A percentile compares a stretch with the other conserved stretches of the same genome.
Conservation (phyloP, 2,113 vertebrate genomes). For the Taurulus bubalis region DNA sequence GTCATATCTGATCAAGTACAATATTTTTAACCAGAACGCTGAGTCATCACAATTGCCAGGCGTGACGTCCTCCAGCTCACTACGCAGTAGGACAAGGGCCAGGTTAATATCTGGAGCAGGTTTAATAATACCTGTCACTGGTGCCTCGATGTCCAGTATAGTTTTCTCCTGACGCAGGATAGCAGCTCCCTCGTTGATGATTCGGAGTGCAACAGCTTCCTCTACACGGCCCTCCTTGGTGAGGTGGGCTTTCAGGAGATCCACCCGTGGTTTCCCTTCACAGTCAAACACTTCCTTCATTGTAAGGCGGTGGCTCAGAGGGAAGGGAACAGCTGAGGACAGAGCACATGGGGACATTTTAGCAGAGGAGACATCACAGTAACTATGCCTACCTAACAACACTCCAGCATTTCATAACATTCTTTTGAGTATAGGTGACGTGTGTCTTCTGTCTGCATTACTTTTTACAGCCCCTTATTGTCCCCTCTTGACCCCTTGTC, state of each 20-base stretch:
- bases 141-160: slow-evolving; percentile 88
- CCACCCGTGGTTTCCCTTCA: slow-evolving; percentile 86
- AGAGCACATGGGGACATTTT: slow-evolving; percentile 43
- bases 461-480: slow-evolving; percentile 12
- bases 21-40: not conserved
- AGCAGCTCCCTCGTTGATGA: slow-evolving; percentile 84
- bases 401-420: slow-evolving; percentile 34
- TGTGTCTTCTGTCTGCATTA: slow-evolving; percentile 8
- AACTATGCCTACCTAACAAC: slow-evolving; percentile 25
- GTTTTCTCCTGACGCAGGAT: slow-evolving; percentile 88
- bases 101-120: not conserved
- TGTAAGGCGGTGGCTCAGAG: slow-evolving; percentile 87
- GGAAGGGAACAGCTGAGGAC: slow-evolving; percentile 86
- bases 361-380: slow-evolving; percentile 17
- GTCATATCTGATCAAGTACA: not conserved
- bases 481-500: too few relatives aligned
- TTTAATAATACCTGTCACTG: slow-evolving; percentile 83
- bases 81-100: not conserved
- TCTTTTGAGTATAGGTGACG: slow-evolving; percentile 15
- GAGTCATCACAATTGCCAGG: not conserved
- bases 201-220: slow-evolving; percentile 83
- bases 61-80: not conserved
- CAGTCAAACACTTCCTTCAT: slow-evolving; percentile 88
- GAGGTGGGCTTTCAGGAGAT: slow-evolving; percentile 87
- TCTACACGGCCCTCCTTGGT: slow-evolving; percentile 88